A percentile compares a stretch with the other conserved stretches of the same genome.
These are phyloP conservation scores for Apogon talboti DNA, from an alignment of 2,797 vertebrate species.

Conservation along the genomic window DNA sequence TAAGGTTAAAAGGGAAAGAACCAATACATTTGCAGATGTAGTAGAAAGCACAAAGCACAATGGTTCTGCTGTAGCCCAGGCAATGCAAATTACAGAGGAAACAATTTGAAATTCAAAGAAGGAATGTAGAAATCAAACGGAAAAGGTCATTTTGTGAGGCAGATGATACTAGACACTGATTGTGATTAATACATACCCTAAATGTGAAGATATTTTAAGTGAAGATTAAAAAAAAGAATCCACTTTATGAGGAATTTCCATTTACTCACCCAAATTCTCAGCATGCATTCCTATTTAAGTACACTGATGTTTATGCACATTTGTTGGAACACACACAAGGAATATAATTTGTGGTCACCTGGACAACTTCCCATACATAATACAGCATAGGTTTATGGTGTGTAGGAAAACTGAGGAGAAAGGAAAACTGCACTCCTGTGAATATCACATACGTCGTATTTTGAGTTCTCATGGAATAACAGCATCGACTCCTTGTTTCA, in stretches of 20 bases:
- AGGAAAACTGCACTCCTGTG: slow-evolving; percentile 20
- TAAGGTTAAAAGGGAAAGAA: slow-evolving; percentile 13
- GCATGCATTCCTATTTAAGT: slow-evolving; percentile 46
- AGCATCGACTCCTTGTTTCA: slow-evolving; percentile 39
- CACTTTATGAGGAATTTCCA: slow-evolving; percentile 46
- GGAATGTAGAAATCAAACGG: slow-evolving; percentile 57
- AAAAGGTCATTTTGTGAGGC: slow-evolving; percentile 47
- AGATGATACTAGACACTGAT: slow-evolving; percentile 66
- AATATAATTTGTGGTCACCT: slow-evolving; percentile 59
- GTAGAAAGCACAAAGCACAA: slow-evolving; percentile 50
- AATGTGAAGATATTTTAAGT: slow-evolving; percentile 48
- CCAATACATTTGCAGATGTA: slow-evolving; percentile 37
- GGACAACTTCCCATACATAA: slow-evolving; percentile 40
- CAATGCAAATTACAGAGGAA: slow-evolving; percentile 61
- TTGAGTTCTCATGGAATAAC: slow-evolving; percentile 22
- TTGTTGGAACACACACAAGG: slow-evolving; percentile 28
- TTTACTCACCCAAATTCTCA: slow-evolving; percentile 60
- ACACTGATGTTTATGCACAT: slow-evolving; percentile 25
- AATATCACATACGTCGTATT: slow-evolving; percentile 34
- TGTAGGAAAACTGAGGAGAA: slow-evolving; percentile 29
- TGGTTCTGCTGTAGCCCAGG: slow-evolving; percentile 49
- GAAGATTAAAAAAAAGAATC: slow-evolving; percentile 44
- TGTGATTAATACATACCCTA: slow-evolving; percentile 71
- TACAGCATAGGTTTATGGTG: slow-evolving; percentile 34
- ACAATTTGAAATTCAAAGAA: slow-evolving; percentile 69